These are phyloP conservation scores for Caenorhabditis sp. DNA, from an alignment of 2,888 invertebrate species.

Conservation along the genomic window DNA sequence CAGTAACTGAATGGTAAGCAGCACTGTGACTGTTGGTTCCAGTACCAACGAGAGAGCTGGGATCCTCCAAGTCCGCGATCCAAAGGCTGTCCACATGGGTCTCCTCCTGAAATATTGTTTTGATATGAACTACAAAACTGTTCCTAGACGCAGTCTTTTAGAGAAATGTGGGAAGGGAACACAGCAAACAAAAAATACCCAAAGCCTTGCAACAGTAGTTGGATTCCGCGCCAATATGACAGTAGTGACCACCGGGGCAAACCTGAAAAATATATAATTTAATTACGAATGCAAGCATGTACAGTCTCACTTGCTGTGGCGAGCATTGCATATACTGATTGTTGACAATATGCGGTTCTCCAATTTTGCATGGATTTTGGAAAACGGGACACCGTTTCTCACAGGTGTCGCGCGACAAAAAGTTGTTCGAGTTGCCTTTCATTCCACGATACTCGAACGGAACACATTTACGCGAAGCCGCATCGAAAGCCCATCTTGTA, in stretches of 20 bases:
- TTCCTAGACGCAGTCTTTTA: neutral
- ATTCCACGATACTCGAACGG: slow-evolving; percentile 77
- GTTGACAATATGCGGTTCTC: slow-evolving; percentile 72
- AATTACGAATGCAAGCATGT: neutral
- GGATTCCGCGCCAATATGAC: slow-evolving; percentile 78
- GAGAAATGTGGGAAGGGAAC: neutral
- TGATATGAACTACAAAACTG: no score
- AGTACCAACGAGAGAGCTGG: slow-evolving; percentile 75
- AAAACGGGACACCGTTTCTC: slow-evolving; percentile 77
- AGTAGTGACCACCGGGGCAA: slow-evolving; percentile 78
- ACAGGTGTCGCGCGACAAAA: slow-evolving; percentile 74
- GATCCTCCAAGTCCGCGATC: slow-evolving; percentile 78
- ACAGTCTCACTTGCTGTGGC: slow-evolving; percentile 56
- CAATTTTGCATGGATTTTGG: slow-evolving; percentile 79
- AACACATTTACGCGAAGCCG: slow-evolving; percentile 69
- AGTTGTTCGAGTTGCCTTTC: slow-evolving; percentile 79
- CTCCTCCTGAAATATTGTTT: slow-evolving; percentile 74
- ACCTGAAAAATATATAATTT: slow-evolving; percentile 22
- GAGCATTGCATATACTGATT: slow-evolving; percentile 71
- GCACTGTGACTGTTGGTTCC: slow-evolving; percentile 70
- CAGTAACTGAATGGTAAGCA: slow-evolving; percentile 79
- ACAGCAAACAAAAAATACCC: no score
- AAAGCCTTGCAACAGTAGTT: slow-evolving; percentile 79
- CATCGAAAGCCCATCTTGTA: slow-evolving; percentile 79
- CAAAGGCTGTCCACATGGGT: slow-evolving; percentile 81